phyloP scores from a whole-genome alignment of 2,888 invertebrate genomes.

The Drosophila niveifrons region DNA sequence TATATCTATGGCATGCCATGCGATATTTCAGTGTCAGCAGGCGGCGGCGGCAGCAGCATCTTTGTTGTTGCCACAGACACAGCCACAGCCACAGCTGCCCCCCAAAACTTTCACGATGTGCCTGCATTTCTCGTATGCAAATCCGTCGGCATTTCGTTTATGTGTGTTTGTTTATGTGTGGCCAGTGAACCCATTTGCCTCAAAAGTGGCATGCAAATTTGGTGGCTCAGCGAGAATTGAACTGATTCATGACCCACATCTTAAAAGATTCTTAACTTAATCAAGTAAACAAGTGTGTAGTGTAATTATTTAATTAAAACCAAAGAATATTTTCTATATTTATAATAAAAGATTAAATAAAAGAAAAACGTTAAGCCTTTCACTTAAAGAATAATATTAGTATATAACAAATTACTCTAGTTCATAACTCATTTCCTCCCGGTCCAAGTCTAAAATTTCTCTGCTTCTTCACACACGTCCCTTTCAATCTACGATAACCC shows the following conservation, averaged over 20 bases:
- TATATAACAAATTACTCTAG: background rate
- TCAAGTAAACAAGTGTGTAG: background rate
- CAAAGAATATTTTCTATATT: background rate
- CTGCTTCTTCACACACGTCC: constrained; percentile 43
- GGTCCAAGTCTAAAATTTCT: too few relatives aligned
- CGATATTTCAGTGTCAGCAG: constrained; percentile 73
- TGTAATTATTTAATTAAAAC: background rate
- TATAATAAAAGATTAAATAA: background rate
- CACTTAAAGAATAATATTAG: background rate
- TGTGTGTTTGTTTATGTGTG: constrained; percentile 21
- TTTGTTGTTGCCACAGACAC: constrained; percentile 48
- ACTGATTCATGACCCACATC: constrained; percentile 44
- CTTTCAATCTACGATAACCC: constrained; percentile 43
- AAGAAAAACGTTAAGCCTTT: too few relatives aligned
- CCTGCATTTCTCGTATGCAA: constrained; percentile 34
- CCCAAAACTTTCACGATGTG: background rate
- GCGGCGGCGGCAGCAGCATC: constrained; percentile 48
- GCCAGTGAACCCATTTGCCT: constrained; percentile 19
- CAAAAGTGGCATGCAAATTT: constrained; percentile 18
- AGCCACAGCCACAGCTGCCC: constrained; percentile 10
- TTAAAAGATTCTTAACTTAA: background rate
- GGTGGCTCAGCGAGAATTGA: constrained; percentile 2
- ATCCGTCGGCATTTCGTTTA: constrained; percentile 30
- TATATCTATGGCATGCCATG: constrained; percentile 10
- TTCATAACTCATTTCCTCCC: background rate